Conservation (phyloP, 35 echinoderm and acorn worm genomes). For the Ophiothrix spiculata region DNA sequence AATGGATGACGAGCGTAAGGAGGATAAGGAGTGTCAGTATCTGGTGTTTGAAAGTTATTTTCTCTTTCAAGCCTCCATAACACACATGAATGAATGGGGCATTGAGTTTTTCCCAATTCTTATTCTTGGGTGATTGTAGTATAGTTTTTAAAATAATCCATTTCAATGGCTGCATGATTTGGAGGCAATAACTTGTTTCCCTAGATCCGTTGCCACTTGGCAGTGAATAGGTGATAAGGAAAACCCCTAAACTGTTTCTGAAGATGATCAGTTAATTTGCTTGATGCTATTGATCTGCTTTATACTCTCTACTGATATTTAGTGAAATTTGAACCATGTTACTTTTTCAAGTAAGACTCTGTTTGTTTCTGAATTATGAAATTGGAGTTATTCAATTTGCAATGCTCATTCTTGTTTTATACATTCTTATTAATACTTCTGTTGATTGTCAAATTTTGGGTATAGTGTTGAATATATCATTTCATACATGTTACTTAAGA, state of each 20-base stretch:
- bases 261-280: background rate
- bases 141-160: background rate
- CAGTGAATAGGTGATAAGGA: background rate
- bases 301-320: background rate
- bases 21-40: background rate
- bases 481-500: background rate
- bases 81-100: conserved; percentile 10
- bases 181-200: background rate
- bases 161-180: background rate
- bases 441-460: background rate
- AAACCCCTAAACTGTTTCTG: background rate
- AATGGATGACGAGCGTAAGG: background rate
- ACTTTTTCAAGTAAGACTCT: background rate
- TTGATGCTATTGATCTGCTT: background rate
- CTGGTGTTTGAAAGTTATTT: background rate
- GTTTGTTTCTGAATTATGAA: background rate
- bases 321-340: background rate
- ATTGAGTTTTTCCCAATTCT: conserved; percentile 4
- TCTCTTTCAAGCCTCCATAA: background rate
- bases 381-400: background rate
- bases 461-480: background rate
- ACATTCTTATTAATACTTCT: background rate
- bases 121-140: background rate
- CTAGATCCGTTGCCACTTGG: background rate
- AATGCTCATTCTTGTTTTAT: background rate